Conservation (phyloP, 2,113 vertebrate genomes). For the Malurus cyaneus region DNA sequence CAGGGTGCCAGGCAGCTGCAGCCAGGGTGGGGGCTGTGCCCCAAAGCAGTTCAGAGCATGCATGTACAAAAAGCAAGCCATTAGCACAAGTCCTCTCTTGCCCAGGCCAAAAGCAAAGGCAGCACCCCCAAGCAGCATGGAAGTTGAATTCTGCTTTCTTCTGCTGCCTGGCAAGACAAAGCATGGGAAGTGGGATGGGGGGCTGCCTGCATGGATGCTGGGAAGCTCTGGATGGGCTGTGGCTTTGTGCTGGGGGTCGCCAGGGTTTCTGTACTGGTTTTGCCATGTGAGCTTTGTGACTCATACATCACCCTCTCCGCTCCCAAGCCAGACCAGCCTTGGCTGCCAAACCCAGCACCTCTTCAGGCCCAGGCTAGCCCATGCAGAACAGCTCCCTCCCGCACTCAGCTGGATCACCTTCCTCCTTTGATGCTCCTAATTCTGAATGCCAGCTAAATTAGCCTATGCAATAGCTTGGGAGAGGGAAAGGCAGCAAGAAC, state of each 20-base stretch:
- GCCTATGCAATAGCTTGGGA: background rate
- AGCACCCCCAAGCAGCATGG: background rate
- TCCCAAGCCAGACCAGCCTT: background rate
- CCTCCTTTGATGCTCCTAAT: background rate
- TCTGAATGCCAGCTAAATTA: background rate
- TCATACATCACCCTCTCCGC: fast-evolving
- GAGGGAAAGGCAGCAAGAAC: background rate
- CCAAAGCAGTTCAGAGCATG: background rate
- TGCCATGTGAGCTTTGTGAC: background rate
- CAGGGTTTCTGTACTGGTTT: background rate
- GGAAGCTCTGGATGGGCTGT: background rate
- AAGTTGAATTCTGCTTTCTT: background rate
- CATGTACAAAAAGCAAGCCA: background rate
- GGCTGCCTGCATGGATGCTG: fast-evolving
- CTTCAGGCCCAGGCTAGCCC: background rate
- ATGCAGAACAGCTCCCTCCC: background rate
- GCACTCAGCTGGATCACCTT: background rate
- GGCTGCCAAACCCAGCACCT: background rate
- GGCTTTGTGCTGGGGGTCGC: background rate
- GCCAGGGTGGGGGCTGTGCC: background rate
- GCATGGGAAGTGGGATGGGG: background rate
- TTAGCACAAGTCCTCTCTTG: slow-evolving; percentile 18
- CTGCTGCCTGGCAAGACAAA: fast-evolving
- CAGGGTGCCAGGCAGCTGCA: background rate
- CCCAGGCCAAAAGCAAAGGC: background rate